These are phyloP conservation scores for Coreoperca whiteheadi DNA, from an alignment of 2,113 vertebrate species.

Conservation along the genomic window DNA sequence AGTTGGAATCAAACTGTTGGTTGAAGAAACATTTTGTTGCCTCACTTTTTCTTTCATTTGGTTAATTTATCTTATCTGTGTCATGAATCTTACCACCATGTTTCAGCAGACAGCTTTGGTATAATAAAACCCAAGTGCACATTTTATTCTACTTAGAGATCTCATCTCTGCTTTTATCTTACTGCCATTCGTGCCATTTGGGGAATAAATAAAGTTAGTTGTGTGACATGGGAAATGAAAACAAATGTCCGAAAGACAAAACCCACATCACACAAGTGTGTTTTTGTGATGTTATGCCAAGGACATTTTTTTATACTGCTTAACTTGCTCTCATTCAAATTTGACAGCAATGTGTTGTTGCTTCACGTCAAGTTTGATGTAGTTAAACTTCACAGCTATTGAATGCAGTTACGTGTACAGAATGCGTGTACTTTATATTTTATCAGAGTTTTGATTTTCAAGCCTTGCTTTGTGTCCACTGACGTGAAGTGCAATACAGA, in stretches of 20 bases:
- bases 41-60: conserved; percentile 19
- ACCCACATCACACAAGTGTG: conserved; percentile 8
- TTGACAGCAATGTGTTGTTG: conserved; percentile 3
- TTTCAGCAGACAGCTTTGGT: not conserved
- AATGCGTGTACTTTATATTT: not conserved
- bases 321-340: conserved; percentile 24
- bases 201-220: conserved; percentile 12
- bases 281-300: conserved; percentile 17
- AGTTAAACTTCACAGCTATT: not conserved
- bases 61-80: conserved; percentile 12
- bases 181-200: conserved; percentile 24
- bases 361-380: not conserved
- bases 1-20: conserved; percentile 1
- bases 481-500: conserved; percentile 33
- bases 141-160: not conserved
- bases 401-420: conserved; percentile 4
- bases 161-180: conserved; percentile 9
- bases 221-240: conserved; percentile 30
- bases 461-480: conserved; percentile 44
- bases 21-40: conserved; percentile 8
- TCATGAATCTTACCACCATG: not conserved
- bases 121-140: conserved; percentile 19
- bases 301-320: conserved; percentile 2
- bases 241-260: conserved; percentile 11
- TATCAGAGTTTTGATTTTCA: conserved; percentile 20